Base-by-base conservation (phyloP, 2,888 invertebrate species). In the Athetis lepigone region DNA sequence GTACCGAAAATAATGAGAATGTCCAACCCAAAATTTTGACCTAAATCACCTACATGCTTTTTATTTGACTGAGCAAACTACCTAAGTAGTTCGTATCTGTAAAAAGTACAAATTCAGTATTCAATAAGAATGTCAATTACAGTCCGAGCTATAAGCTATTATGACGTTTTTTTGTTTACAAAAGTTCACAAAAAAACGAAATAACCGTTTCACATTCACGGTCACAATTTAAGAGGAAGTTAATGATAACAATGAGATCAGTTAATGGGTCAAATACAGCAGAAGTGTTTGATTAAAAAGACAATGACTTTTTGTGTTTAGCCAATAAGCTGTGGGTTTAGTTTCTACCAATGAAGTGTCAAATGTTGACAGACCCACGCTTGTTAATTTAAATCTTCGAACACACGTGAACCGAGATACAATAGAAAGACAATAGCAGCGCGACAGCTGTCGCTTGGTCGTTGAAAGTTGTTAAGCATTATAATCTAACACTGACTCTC, bases 141-240 rank as follows among this genome's bases (percentile, higher is more conserved):
- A 6, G 29, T 46, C 2, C 33, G 4, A 4, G 13, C 33, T 33
- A 13, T 9, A 56, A n/a, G 27, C 42, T 40, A 54, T 55, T 73
- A 46, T 36, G 0, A 54, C 9, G 13, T 39, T 45, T 75, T 78
- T 75, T 78, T 62, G 52, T 42, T 29, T 21, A 5, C 25, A 46
- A 29, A 59, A 51, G 39, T 50, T 33, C 33, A 54, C 42, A 68
- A 68, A 69, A 6, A 18, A 68, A 51, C 45, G 46, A 36, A 39
- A 59, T 67, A 71, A 71, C 56, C 7, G 47, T 9, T 54, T 69
- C 57, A 25, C 27, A 62, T 54, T 70, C 40, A 61, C 16, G 23
- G 69, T 61, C 70, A 33, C 27, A 19, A 27, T 70, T 57, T 50
- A 46, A 36, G 42, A 71, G 71, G 71, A 71, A 71, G 70, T 75